Percentiles rank a stretch among this genome's conserved stretches.
phyloP scores from a whole-genome alignment of 2,888 invertebrate genomes.

The Drosophila prolongata region DNA sequence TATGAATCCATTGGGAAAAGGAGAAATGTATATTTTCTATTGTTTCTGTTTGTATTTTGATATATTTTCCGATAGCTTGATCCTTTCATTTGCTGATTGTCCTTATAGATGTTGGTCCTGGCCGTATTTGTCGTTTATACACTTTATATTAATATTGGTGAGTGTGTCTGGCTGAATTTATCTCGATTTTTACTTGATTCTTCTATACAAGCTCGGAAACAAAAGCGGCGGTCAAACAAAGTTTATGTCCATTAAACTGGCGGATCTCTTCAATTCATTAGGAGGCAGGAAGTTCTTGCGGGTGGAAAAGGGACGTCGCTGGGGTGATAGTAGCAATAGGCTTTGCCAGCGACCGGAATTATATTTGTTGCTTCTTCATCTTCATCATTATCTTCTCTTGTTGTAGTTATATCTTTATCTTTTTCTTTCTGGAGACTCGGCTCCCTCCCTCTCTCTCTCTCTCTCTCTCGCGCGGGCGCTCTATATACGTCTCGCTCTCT shows the following conservation, averaged over 20 bases:
- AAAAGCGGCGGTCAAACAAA: constrained; percentile 16
- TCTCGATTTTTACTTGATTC: constrained; percentile 4
- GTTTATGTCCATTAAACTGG: constrained; percentile 5
- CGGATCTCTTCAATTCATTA: constrained; percentile 17
- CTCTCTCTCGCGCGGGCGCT: background rate
- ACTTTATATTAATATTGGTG: constrained; percentile 14
- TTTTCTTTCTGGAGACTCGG: constrained; percentile 12
- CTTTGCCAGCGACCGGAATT: constrained; percentile 37
- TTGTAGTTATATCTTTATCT: constrained; percentile 27
- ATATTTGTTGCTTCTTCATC: constrained; percentile 37
- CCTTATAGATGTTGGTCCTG: constrained; percentile 10
- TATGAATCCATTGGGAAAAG: constrained; percentile 42
- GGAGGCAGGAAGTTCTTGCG: constrained; percentile 12
- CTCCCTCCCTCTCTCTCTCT: constrained; percentile 7
- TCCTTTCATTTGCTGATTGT: constrained; percentile 15
- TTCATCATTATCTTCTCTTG: constrained; percentile 9
- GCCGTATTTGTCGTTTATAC: constrained; percentile 12
- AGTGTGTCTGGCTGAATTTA: constrained; percentile 3
- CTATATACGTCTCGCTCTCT: constrained; percentile 4
- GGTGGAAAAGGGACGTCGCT: constrained; percentile 9
- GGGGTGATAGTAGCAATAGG: constrained; percentile 27
- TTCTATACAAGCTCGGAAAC: constrained; percentile 15
- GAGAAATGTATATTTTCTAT: constrained; percentile 22
- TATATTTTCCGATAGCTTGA: constrained; percentile 5
- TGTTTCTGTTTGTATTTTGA: constrained; percentile 4